Conservation (phyloP, 2,113 vertebrate genomes). For the Mungos mungo region DNA sequence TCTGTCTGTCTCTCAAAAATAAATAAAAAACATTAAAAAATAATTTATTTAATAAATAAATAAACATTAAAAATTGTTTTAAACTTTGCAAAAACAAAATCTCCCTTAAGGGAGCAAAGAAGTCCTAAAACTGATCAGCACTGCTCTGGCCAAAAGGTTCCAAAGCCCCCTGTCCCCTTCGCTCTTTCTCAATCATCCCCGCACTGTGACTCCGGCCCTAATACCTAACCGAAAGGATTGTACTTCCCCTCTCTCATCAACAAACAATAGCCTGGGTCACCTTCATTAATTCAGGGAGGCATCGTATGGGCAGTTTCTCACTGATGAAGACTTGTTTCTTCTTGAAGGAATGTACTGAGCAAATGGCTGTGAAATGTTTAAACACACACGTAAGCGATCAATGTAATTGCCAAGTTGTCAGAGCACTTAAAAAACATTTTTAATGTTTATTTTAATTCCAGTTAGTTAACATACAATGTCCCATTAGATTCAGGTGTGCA, state of each 20-base stretch:
- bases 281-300: background rate
- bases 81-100: background rate
- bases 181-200: background rate
- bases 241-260: background rate
- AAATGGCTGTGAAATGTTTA: background rate
- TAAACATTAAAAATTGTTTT: too few relatives aligned
- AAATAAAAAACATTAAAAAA: too few relatives aligned
- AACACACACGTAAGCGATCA: background rate
- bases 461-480: background rate
- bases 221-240: background rate
- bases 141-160: background rate
- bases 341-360: background rate
- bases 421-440: background rate
- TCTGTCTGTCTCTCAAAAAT: too few relatives aligned
- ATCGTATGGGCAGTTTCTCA: background rate
- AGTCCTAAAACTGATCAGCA: background rate
- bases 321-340: background rate
- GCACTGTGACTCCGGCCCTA: background rate
- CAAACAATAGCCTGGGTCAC: background rate
- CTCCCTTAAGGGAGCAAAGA: background rate
- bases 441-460: background rate
- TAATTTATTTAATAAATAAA: too few relatives aligned
- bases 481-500: background rate
- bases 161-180: background rate
- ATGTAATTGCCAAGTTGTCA: background rate